A percentile compares a stretch with the other conserved stretches of the same genome.
Conservation (phyloP, 2,888 invertebrate genomes). For the Agonopterix subpropinquella region DNA sequence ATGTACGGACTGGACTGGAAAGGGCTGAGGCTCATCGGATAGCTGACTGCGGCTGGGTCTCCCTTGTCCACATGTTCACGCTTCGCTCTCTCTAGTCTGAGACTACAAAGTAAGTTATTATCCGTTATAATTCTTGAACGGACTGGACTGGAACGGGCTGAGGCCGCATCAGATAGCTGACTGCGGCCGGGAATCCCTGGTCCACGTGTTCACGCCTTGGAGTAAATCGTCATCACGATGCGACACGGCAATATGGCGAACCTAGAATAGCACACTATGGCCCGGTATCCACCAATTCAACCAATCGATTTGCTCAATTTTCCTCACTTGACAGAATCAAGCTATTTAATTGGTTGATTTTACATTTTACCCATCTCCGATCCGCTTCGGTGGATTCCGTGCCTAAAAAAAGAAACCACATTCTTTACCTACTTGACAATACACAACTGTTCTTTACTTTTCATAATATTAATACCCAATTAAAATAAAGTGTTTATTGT, state of each 20-base stretch:
- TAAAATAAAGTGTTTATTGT: not conserved
- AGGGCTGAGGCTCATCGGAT: constrained; percentile 81
- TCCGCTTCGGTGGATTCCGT: no score
- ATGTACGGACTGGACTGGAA: constrained; percentile 21
- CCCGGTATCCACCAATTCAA: no score
- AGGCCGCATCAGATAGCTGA: constrained; percentile 86
- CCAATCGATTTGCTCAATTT: no score
- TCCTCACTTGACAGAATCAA: no score
- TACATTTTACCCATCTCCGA: no score
- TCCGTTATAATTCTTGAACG: no score
- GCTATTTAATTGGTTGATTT: no score
- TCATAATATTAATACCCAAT: no score
- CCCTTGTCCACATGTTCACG: constrained; percentile 82
- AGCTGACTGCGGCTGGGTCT: constrained; percentile 92
- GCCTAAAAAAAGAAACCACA: no score
- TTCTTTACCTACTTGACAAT: no score
- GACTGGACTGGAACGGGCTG: constrained; percentile 53
- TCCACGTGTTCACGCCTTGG: constrained; percentile 78
- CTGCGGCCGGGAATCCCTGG: constrained; percentile 90
- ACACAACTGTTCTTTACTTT: no score
- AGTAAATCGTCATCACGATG: not conserved
- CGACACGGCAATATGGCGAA: no score
- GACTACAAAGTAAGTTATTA: not conserved
- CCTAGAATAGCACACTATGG: not conserved
- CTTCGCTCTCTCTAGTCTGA: constrained; percentile 64